Evolutionary conservation across 2,113 vertebrate genomes (phyloP).

Genomic region (Carollia perspicillata): DNA sequence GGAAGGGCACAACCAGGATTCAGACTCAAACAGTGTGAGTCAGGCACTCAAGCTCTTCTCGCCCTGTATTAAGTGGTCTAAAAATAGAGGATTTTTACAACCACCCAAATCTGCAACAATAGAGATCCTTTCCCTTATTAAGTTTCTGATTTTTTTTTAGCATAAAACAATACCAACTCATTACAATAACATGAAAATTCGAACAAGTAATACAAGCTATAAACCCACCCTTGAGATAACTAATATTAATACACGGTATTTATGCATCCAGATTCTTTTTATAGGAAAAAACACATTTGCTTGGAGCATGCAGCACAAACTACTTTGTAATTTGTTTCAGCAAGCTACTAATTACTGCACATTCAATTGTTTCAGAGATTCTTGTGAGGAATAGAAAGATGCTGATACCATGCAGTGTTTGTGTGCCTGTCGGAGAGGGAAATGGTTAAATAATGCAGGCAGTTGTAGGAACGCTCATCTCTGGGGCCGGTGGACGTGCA

Average conservation of each 20-base stretch:
- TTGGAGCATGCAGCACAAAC: not conserved
- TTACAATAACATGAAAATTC: not conserved
- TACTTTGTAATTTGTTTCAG: not conserved
- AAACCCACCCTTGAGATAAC: not conserved
- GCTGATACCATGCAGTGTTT: not conserved
- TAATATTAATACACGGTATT: not conserved
- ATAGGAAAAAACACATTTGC: not conserved
- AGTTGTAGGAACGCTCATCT: not conserved
- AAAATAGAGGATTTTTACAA: not conserved
- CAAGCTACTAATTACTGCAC: not conserved
- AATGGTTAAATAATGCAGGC: not conserved
- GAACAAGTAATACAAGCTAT: not conserved
- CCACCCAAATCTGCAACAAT: not conserved
- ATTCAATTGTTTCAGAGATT: not conserved
- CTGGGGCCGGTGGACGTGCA: no score
- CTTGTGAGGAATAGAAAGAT: not conserved
- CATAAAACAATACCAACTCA: not conserved
- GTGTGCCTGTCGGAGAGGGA: not conserved
- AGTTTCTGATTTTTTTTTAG: not conserved
- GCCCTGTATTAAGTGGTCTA: not conserved
- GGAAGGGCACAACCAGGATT: not conserved
- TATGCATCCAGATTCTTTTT: not conserved
- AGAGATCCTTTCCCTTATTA: not conserved
- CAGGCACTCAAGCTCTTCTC: not conserved
- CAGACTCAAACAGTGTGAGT: not conserved